A percentile compares a stretch with the other conserved stretches of the same genome.
Evolutionary conservation across 2,113 vertebrate species (phyloP).

Genomic region (Mixornis gularis): DNA sequence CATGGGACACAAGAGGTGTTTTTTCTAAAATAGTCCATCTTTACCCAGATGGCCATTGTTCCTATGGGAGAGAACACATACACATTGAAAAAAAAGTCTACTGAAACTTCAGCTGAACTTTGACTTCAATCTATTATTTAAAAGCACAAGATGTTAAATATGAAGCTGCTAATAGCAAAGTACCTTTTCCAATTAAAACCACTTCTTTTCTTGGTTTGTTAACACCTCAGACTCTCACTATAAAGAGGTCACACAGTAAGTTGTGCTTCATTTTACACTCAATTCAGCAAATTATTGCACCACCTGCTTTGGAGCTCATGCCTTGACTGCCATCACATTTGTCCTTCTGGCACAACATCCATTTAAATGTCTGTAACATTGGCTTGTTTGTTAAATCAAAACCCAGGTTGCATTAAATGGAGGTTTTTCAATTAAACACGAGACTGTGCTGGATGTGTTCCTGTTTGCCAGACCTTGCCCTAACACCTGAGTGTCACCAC

Average conservation of each 20-base stretch:
- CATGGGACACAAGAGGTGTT: background rate
- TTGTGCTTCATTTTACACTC: background rate
- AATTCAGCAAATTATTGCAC: background rate
- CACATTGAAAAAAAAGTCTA: too few species aligned
- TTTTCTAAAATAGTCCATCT: background rate
- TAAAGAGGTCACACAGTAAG: background rate
- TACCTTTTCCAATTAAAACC: background rate
- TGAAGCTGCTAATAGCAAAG: background rate
- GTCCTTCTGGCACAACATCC: background rate
- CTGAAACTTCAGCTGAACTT: background rate
- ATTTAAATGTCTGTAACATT: background rate
- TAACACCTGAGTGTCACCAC: background rate
- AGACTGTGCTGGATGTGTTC: background rate
- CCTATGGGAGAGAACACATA: background rate
- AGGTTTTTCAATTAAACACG: background rate
- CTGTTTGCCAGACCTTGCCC: background rate
- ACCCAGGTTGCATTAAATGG: background rate
- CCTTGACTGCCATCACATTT: background rate
- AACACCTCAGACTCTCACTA: background rate
- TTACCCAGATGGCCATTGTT: background rate
- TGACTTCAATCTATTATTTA: background rate
- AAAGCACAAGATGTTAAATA: background rate
- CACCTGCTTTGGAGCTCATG: background rate
- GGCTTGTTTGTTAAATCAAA: background rate
- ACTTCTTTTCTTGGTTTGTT: background rate